These are phyloP conservation scores for Drosophila novamexicana DNA, from an alignment of 1,140 invertebrate genomes.

Conservation along the genomic window DNA sequence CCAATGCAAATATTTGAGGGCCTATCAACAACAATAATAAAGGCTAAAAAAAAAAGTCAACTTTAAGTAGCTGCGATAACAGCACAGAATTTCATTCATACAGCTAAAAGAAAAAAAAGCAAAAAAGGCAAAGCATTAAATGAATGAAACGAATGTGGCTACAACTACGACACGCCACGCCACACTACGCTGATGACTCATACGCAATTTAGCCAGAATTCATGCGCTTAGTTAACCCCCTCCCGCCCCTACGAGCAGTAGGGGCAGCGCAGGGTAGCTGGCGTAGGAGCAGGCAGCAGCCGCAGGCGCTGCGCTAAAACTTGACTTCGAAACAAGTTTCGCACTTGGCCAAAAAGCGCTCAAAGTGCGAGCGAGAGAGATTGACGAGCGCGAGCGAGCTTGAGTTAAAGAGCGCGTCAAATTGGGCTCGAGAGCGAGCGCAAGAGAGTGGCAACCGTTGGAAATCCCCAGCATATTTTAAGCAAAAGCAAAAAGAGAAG, in stretches of 20 bases:
- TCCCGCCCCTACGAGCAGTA: background rate
- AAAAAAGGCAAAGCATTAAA: constrained; percentile 24
- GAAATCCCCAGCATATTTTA: constrained; percentile 51
- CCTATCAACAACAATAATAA: constrained; percentile 10
- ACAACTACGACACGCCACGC: constrained; percentile 45
- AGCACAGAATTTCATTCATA: constrained; percentile 60
- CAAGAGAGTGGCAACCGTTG: constrained; percentile 18
- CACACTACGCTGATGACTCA: constrained; percentile 65
- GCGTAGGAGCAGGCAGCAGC: constrained; percentile 37
- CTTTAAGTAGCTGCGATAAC: constrained; percentile 41
- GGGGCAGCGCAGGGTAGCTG: background rate
- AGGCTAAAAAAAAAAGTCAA: constrained; percentile 12
- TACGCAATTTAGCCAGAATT: constrained; percentile 73
- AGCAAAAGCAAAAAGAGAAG: constrained; percentile 9
- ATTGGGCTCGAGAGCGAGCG: constrained; percentile 3
- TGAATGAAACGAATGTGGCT: constrained; percentile 69
- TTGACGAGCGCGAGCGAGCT: constrained; percentile 14
- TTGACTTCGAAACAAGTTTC: constrained; percentile 46
- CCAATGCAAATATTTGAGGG: constrained; percentile 18
- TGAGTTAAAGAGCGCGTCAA: constrained; percentile 5
- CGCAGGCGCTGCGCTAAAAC: constrained; percentile 22
- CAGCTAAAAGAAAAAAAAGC: constrained; percentile 13
- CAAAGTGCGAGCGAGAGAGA: constrained; percentile 15
- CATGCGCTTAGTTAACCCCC: constrained; percentile 63
- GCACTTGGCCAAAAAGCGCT: constrained; percentile 14